Evolutionary conservation across 1,140 invertebrate species (phyloP).

Genomic region (Dufourea novaeangliae): DNA sequence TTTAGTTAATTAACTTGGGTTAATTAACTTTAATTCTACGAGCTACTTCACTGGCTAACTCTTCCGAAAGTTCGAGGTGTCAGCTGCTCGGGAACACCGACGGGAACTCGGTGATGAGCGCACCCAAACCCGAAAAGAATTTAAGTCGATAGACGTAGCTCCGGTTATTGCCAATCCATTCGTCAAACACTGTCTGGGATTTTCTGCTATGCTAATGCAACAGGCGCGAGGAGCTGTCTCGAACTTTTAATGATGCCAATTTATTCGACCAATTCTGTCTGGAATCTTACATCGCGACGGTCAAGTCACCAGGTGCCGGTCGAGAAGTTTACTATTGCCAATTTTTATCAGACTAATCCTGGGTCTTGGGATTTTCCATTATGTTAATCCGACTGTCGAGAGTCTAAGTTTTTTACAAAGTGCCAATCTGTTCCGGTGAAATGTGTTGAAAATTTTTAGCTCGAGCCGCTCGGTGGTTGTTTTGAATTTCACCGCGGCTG

Average conservation of each 20-base stretch:
- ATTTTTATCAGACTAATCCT: constrained; percentile 17
- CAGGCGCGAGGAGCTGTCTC: neutral
- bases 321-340: constrained; percentile 5
- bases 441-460: constrained; percentile 17
- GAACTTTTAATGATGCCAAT: constrained; percentile 53
- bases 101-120: constrained; percentile 44
- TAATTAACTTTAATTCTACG: too few species aligned
- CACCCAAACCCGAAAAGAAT: constrained; percentile 29
- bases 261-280: constrained; percentile 35
- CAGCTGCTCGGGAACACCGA: constrained; percentile 60
- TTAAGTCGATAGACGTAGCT: constrained; percentile 30
- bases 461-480: neutral
- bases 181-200: constrained; percentile 36
- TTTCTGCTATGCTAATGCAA: constrained; percentile 20
- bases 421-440: constrained; percentile 13
- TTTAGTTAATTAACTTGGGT: too few species aligned
- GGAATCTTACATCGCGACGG: constrained; percentile 3
- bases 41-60: too few species aligned
- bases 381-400: neutral
- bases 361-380: neutral
- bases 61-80: constrained; percentile 10
- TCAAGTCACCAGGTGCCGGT: neutral
- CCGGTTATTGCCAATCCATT: constrained; percentile 30
- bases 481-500: neutral
- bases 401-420: neutral